Conservation (phyloP, 2,113 vertebrate species). For the Forbesichthys papilliferus region DNA sequence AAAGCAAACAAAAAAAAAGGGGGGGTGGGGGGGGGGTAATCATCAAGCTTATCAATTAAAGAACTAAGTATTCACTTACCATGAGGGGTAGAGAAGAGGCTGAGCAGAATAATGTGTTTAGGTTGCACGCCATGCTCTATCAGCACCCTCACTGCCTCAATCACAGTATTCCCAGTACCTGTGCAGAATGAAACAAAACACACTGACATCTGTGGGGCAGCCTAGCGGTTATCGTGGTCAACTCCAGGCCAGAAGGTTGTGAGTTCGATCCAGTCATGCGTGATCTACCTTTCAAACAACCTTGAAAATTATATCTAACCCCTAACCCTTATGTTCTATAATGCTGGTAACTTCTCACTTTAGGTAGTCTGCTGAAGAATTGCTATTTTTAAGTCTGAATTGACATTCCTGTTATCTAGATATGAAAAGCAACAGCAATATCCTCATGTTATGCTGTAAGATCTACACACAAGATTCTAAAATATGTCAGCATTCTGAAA, state of each 20-base stretch:
- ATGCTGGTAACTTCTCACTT: background rate
- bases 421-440: background rate
- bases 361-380: background rate
- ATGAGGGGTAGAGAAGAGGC: slow-evolving; percentile 94
- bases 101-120: slow-evolving; percentile 91
- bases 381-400: background rate
- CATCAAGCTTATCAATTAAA: background rate
- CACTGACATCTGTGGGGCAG: background rate
- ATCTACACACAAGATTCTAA: background rate
- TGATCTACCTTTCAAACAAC: no score
- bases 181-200: slow-evolving; percentile 20
- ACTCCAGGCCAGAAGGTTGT: no score
- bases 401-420: background rate
- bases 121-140: slow-evolving; percentile 92
- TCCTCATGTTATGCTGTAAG: background rate
- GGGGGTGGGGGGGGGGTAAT: background rate
- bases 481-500: no score
- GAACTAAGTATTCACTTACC: slow-evolving; percentile 73
- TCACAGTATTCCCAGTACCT: slow-evolving; percentile 96
- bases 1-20: background rate
- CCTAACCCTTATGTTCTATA: no score
- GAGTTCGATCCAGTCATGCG: no score
- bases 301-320: no score
- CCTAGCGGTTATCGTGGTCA: no score
- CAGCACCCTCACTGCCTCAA: slow-evolving; percentile 92